Base-by-base conservation (phyloP, 2,797 vertebrate genomes). In the Sebastes glaucus region DNA sequence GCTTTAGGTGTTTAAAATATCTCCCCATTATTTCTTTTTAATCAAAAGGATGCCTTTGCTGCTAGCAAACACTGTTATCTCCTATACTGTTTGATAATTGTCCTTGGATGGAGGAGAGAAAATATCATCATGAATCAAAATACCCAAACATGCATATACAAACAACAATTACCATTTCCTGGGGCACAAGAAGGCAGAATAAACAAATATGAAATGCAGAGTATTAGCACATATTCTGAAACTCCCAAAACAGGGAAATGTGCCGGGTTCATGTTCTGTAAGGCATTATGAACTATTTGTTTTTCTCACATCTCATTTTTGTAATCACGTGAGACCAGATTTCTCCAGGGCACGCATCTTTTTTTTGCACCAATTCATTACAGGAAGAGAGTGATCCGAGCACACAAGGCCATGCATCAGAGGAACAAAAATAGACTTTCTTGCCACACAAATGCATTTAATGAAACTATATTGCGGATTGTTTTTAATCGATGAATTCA, bases 121-220 rank as follows among this genome's bases (percentile, higher is more conserved):
- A 93, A 89, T 81, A 93, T 89, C 91, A 87, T 74, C 73, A 75
- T 70, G 84, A 84, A 93, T 92, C 85, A 86, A 89, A 90, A 91
- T 88, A 91, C 80, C 84, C 87, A 89, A 93, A 93, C 87, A 88
- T 86, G 84, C 91, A 83, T 83, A 88, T 71, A 92, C 90, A 94
- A 94, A 94, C 91, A 95, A 92, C 87, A 90, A 92, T 90, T 93
- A 92, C 71, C 82, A 82, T 90, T 81, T 90, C 92, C 87, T 74
- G 74, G 42, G 92, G 93, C 85, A 20, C 66, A 20, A 63, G 78
- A 71, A 87, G 79, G 82, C 80, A 82, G 55, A 82, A 89, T 90
- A 91, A 93, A 94, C 90, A 91, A 91, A 93, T 85, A 71, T 77
- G 83, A 93, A 89, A 93, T 71, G 80, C 83, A 77, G 69, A 83